Conservation (phyloP, 2,888 invertebrate species). For the Sabellastarte sp. region DNA sequence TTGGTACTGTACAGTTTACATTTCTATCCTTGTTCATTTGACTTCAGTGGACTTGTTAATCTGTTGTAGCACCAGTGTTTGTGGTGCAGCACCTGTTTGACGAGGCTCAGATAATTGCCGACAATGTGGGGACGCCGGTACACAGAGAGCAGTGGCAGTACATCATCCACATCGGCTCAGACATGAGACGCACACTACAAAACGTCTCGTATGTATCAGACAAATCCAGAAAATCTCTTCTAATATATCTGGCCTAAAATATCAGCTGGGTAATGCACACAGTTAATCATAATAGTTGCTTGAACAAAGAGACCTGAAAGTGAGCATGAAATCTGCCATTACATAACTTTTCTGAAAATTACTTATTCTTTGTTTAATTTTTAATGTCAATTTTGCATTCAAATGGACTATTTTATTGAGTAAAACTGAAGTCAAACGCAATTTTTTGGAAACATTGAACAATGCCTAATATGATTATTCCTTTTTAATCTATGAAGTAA, state of each 20-base stretch:
- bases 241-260: no score
- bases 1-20: no score
- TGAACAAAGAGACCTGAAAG: no score
- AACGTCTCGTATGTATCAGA: constrained; percentile 76
- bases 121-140: constrained; percentile 85
- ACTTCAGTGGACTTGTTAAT: neutral
- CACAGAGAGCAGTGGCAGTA: constrained; percentile 91
- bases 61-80: constrained; percentile 75
- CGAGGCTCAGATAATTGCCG: constrained; percentile 89
- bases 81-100: constrained; percentile 94
- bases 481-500: neutral
- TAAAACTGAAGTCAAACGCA: no score
- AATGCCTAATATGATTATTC: neutral
- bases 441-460: neutral
- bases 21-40: no score
- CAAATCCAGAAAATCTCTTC: no score
- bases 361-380: no score
- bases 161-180: constrained; percentile 85
- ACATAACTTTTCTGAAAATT: no score
- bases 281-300: no score
- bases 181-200: constrained; percentile 76
- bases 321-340: no score
- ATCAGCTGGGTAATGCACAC: no score
- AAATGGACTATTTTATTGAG: no score
- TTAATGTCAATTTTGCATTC: neutral